A percentile compares a stretch with the other conserved stretches of the same genome.
Evolutionary conservation across 2,797 vertebrate species (phyloP).

Genomic region (Bothrops alternatus): DNA sequence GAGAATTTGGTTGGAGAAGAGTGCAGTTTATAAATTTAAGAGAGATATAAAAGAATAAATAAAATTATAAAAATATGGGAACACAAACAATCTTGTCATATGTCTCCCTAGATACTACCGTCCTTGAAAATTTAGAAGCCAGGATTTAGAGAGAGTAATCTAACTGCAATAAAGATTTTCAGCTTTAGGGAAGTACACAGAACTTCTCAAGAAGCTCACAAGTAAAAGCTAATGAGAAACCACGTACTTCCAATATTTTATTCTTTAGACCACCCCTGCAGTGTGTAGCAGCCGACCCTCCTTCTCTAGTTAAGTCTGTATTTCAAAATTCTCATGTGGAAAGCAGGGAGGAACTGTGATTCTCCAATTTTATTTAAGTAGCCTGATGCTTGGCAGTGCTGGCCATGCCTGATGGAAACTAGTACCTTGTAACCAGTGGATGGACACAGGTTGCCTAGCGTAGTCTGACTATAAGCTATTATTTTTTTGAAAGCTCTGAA

Average conservation of each 20-base stretch:
- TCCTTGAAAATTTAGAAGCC: neutral
- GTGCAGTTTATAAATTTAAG: slow-evolving; percentile 10
- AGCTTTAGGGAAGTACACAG: neutral
- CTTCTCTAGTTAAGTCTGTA: neutral
- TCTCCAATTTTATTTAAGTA: neutral
- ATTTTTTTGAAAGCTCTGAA: neutral
- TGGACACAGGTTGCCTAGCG: neutral
- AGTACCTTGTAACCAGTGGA: neutral
- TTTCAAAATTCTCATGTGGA: neutral
- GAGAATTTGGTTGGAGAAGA: neutral
- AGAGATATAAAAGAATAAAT: neutral
- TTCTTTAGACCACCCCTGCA: neutral
- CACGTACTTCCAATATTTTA: neutral
- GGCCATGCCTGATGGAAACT: neutral
- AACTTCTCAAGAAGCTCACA: neutral
- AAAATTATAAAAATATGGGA: neutral
- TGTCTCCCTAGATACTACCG: neutral
- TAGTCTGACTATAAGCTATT: neutral
- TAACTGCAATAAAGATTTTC: neutral
- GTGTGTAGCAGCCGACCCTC: neutral
- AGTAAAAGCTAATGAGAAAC: neutral
- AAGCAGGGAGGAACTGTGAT: neutral
- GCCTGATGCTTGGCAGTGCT: neutral
- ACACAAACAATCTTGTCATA: neutral
- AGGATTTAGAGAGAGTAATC: neutral